phyloP scores from a whole-genome alignment of 2,888 invertebrate species.

The Celastrina argiolus region DNA sequence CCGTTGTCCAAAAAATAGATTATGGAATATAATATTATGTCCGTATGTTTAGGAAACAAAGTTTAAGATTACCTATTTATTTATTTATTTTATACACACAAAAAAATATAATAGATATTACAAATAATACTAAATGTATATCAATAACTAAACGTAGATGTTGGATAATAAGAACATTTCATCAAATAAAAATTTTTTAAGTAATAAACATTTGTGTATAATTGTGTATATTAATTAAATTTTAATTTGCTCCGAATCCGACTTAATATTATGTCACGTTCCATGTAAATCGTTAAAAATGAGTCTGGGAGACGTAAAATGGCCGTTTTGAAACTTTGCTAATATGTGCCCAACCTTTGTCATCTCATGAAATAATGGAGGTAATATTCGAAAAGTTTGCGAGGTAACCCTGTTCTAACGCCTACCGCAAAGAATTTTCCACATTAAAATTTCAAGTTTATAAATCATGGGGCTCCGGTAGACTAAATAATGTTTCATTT shows the following conservation, averaged over 20 bases:
- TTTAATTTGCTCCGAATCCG: neutral
- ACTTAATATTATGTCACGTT: slow-evolving; percentile 18
- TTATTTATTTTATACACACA: too few species aligned
- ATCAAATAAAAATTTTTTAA: too few species aligned
- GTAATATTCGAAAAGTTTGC: slow-evolving; percentile 75
- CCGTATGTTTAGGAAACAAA: too few species aligned
- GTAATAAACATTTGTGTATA: too few species aligned
- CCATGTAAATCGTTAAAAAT: slow-evolving; percentile 47
- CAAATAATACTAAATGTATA: too few species aligned
- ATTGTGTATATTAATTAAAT: neutral
- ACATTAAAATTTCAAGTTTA: slow-evolving; percentile 57
- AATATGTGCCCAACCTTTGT: slow-evolving; percentile 77
- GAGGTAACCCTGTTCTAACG: slow-evolving; percentile 57
- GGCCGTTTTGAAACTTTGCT: slow-evolving; percentile 65
- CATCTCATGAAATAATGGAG: slow-evolving; percentile 74
- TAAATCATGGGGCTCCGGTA: slow-evolving; percentile 42
- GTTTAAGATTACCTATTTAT: too few species aligned
- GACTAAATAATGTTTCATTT: slow-evolving; percentile 22
- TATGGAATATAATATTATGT: neutral
- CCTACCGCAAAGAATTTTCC: slow-evolving; percentile 65
- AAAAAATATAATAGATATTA: too few species aligned
- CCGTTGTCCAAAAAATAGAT: neutral
- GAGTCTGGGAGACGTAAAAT: slow-evolving; percentile 57
- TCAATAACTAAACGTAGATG: too few species aligned
- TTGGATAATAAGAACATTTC: too few species aligned